Evolutionary conservation across 1,140 invertebrate genomes (phyloP).

Genomic region (Pteromalus puparum): DNA sequence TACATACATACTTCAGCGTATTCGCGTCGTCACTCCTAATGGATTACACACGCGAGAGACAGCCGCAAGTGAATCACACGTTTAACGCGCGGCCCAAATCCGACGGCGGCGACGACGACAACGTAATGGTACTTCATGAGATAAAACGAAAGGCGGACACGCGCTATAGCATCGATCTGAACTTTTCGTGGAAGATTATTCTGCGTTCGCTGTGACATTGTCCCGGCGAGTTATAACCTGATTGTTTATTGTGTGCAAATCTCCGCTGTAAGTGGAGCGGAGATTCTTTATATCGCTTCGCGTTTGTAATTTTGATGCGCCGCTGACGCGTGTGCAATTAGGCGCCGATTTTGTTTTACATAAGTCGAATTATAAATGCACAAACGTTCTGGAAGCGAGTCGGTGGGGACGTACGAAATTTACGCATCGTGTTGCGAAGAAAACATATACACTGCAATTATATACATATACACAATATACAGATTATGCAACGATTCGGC

Average conservation of each 20-base stretch:
- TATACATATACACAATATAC: background rate
- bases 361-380: background rate
- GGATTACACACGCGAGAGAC: too few relatives aligned
- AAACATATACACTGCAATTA: too few relatives aligned
- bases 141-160: too few relatives aligned
- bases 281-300: background rate
- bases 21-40: too few relatives aligned
- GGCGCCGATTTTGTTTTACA: background rate
- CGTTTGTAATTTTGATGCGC: background rate
- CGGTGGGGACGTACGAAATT: too few relatives aligned
- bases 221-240: background rate
- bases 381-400: background rate
- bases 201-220: too few relatives aligned
- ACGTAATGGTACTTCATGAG: too few relatives aligned
- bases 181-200: background rate
- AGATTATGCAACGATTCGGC: background rate
- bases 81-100: background rate
- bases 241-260: constrained; percentile 4
- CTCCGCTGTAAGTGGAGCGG: background rate
- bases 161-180: background rate
- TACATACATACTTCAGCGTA: too few relatives aligned
- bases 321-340: background rate
- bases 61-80: background rate
- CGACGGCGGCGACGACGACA: too few relatives aligned
- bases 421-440: background rate